phyloP scores from a whole-genome alignment of 1,140 invertebrate species.

The Spodoptera frugiperda region DNA sequence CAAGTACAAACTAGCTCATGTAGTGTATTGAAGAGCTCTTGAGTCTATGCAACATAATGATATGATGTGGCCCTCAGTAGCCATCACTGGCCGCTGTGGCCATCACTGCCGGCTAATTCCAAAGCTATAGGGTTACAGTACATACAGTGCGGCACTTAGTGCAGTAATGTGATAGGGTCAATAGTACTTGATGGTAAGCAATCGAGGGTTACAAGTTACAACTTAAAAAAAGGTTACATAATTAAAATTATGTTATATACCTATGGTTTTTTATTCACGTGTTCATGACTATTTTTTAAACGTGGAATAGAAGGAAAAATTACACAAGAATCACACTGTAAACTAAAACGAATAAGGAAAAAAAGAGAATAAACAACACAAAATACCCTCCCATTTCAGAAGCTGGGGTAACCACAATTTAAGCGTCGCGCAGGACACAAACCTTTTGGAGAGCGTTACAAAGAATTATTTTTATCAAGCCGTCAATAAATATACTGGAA shows the following conservation, averaged over 20 bases:
- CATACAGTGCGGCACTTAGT: no score
- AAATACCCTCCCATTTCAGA: conserved; percentile 17
- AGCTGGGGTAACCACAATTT: conserved; percentile 32
- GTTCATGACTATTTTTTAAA: no score
- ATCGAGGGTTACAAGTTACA: no score
- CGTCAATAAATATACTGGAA: conserved; percentile 38
- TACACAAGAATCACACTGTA: neutral
- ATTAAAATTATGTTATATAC: no score
- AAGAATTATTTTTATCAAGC: conserved; percentile 41
- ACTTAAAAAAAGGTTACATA: no score
- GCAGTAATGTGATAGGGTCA: no score
- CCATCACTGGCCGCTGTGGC: neutral
- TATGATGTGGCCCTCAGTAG: no score
- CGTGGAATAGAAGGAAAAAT: neutral
- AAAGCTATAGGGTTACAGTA: no score
- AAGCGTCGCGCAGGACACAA: conserved; percentile 27
- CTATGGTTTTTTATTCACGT: no score
- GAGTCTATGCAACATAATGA: conserved; percentile 9
- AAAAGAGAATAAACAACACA: neutral
- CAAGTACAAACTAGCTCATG: neutral
- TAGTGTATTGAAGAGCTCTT: conserved; percentile 14
- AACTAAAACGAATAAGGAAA: neutral
- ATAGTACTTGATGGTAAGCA: no score
- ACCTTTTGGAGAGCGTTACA: conserved; percentile 15
- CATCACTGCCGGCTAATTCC: conserved; percentile 14